These are phyloP conservation scores for Stercorarius parasiticus DNA, from an alignment of 2,113 vertebrate genomes.

Conservation along the genomic window DNA sequence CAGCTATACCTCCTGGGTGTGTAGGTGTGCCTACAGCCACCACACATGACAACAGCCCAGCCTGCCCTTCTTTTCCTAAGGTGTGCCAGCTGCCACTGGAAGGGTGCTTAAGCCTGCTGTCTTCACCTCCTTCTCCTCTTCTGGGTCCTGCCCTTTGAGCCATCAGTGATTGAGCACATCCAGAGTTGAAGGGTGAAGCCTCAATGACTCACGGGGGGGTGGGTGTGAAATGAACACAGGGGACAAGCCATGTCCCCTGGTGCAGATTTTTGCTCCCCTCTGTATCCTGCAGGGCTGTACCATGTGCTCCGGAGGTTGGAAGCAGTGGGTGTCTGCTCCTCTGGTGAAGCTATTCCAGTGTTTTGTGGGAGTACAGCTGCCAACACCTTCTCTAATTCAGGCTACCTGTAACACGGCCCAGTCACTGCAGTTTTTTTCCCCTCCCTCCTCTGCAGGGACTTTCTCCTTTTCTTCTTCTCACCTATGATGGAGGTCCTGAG, in stretches of 20 bases:
- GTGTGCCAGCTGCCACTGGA: not conserved
- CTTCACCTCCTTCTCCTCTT: not conserved
- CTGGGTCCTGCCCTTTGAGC: not conserved
- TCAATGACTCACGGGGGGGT: not conserved
- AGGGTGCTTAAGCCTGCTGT: not conserved
- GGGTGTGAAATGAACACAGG: not conserved
- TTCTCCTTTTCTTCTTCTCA: not conserved
- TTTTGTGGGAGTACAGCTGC: not conserved
- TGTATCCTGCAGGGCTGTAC: not conserved
- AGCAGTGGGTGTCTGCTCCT: not conserved
- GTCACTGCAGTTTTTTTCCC: not conserved
- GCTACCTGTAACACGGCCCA: not conserved
- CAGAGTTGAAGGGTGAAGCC: not conserved
- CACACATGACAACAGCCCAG: not conserved
- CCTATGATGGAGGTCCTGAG: not conserved
- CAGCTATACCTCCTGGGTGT: not conserved
- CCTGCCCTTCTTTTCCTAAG: not conserved
- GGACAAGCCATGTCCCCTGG: not conserved
- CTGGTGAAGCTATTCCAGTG: not conserved
- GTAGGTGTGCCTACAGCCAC: not conserved
- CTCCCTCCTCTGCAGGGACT: not conserved
- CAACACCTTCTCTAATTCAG: not conserved
- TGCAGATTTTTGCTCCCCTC: not conserved
- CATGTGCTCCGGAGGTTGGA: not conserved
- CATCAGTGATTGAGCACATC: rapidly evolving